Evolutionary conservation across 2,113 vertebrate species (phyloP).

Genomic region (Sclerurus mexicanus): DNA sequence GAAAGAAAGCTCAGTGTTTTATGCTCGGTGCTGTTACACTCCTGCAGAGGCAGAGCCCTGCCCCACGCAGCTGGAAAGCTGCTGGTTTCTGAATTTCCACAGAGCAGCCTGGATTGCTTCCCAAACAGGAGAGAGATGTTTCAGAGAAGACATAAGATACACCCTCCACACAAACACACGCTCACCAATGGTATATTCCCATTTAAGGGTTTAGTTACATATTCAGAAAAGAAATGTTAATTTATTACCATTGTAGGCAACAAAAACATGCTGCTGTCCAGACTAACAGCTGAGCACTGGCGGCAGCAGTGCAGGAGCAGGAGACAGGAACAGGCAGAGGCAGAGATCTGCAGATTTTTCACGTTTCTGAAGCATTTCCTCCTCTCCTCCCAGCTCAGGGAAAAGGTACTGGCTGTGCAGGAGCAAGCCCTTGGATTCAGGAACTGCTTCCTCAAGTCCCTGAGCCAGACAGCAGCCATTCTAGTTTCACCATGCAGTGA

Average conservation of each 20-base stretch:
- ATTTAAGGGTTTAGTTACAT: not conserved
- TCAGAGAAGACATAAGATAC: not conserved
- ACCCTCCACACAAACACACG: not conserved
- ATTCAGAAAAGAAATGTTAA: not conserved
- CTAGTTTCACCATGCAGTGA: not conserved
- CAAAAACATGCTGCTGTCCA: not conserved
- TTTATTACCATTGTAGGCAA: not conserved
- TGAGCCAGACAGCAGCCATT: constrained; percentile 17
- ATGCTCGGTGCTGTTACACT: not conserved
- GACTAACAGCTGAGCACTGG: constrained; percentile 5
- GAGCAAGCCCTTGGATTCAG: not conserved
- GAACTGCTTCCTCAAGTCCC: constrained; percentile 11
- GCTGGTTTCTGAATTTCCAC: not conserved
- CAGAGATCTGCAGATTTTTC: constrained; percentile 7
- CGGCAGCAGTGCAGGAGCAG: not conserved
- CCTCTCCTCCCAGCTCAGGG: not conserved
- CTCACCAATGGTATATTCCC: not conserved
- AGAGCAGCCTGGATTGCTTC: not conserved
- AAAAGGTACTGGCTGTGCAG: not conserved
- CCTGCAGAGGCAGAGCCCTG: not conserved
- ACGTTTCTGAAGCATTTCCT: constrained; percentile 10
- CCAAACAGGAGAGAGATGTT: not conserved
- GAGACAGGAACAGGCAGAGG: not conserved
- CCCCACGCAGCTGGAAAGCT: not conserved
- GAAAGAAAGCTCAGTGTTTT: not conserved